Evolutionary conservation across 2,113 vertebrate genomes (phyloP).

Genomic region (Amblyopsis rosae): DNA sequence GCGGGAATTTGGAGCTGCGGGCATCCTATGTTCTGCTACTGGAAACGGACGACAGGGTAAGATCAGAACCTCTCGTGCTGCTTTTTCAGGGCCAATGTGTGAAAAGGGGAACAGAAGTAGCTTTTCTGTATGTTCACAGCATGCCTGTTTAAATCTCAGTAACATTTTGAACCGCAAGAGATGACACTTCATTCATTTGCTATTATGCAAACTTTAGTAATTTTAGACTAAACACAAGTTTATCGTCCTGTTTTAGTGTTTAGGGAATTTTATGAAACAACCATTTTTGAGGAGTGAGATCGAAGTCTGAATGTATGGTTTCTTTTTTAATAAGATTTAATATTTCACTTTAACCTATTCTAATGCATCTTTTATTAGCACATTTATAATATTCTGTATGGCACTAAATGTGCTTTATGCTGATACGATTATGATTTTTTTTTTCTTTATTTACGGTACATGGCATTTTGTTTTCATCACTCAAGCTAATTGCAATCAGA

Average conservation of each 20-base stretch:
- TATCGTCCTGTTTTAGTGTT: no score
- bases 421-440: no score
- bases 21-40: constrained; percentile 36
- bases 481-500: no score
- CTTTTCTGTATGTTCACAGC: not conserved
- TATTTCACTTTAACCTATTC: not conserved
- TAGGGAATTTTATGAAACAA: no score
- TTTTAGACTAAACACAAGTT: no score
- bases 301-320: no score
- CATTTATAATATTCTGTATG: not conserved
- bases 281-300: no score
- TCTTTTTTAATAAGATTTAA: not conserved
- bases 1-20: constrained; percentile 26
- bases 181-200: no score
- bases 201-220: no score
- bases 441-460: no score
- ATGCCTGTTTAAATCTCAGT: not conserved
- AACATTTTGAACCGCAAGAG: not conserved
- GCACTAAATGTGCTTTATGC: not conserved
- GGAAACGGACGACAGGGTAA: constrained; percentile 52
- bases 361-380: not conserved
- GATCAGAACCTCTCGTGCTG: constrained; percentile 31
- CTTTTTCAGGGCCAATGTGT: not conserved
- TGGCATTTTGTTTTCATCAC: no score
- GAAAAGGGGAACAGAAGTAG: not conserved